Evolutionary conservation across 2,797 vertebrate genomes (phyloP).

Genomic region (Okamejei kenojei): DNA sequence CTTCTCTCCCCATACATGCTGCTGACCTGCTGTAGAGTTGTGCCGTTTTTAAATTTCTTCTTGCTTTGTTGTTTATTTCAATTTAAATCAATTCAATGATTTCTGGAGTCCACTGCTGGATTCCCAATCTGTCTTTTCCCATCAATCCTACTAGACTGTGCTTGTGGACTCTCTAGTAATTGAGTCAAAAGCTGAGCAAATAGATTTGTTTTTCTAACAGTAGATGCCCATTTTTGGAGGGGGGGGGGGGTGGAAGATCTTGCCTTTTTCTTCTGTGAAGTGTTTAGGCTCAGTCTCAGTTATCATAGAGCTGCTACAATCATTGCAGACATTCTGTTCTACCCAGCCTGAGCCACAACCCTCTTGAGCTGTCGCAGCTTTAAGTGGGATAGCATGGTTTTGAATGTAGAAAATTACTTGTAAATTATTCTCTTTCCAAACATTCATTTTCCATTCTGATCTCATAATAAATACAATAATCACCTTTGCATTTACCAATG

Average conservation of each 20-base stretch:
- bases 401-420: not conserved
- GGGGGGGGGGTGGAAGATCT: too few relatives aligned
- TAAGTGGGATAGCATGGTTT: not conserved
- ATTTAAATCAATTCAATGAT: not conserved
- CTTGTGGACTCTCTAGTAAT: not conserved
- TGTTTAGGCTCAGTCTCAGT: not conserved
- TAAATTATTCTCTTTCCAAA: not conserved
- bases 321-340: not conserved
- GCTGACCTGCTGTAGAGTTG: too few relatives aligned
- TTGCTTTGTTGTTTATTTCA: too few relatives aligned
- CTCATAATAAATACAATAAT: not conserved
- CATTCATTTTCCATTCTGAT: not conserved
- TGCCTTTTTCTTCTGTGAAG: not conserved
- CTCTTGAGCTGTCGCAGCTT: not conserved
- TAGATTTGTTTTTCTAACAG: not conserved
- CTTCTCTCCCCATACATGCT: too few relatives aligned
- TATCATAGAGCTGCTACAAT: not conserved
- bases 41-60: too few relatives aligned
- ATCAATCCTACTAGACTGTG: too few relatives aligned
- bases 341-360: not conserved
- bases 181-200: not conserved
- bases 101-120: not conserved
- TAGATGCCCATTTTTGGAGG: not conserved
- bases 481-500: not conserved
- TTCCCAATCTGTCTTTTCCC: not conserved